Evolutionary conservation across 2,888 invertebrate species (phyloP).

Genomic region (Limenitis arthemis): DNA sequence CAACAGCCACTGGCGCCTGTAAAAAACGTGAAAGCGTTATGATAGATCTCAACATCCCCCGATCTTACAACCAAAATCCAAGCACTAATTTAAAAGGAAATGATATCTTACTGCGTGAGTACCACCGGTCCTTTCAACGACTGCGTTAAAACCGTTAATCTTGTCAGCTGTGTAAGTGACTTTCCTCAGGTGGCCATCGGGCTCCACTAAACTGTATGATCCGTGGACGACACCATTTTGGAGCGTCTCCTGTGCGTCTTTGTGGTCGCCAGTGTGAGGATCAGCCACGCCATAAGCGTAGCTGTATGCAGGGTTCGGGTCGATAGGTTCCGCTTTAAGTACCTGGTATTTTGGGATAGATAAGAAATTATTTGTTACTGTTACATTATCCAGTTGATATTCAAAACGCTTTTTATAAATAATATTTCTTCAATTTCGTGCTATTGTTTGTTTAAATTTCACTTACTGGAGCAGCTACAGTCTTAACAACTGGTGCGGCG

Average conservation of each 20-base stretch:
- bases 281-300: constrained; percentile 68
- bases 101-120: constrained; percentile 49
- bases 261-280: constrained; percentile 66
- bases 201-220: constrained; percentile 67
- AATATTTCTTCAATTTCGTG: neutral
- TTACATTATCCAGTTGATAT: neutral
- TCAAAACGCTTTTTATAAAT: neutral
- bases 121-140: constrained; percentile 63
- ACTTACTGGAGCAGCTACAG: constrained; percentile 44
- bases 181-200: constrained; percentile 62
- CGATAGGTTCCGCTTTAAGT: constrained; percentile 59
- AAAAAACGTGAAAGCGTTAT: neutral
- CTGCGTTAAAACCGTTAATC: constrained; percentile 67
- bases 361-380: neutral
- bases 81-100: neutral
- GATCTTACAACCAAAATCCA: neutral
- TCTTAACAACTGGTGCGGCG: constrained; percentile 33
- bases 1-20: constrained; percentile 38
- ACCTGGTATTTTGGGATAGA: constrained; percentile 33
- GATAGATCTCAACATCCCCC: neutral
- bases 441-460: neutral
- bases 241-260: constrained; percentile 62
- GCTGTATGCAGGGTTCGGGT: constrained; percentile 68
- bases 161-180: constrained; percentile 71
- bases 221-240: constrained; percentile 70